Percentiles rank a stretch among this genome's conserved stretches.
phyloP scores from a whole-genome alignment of 2,888 invertebrate genomes.

The Lycocerus yunnanus region DNA sequence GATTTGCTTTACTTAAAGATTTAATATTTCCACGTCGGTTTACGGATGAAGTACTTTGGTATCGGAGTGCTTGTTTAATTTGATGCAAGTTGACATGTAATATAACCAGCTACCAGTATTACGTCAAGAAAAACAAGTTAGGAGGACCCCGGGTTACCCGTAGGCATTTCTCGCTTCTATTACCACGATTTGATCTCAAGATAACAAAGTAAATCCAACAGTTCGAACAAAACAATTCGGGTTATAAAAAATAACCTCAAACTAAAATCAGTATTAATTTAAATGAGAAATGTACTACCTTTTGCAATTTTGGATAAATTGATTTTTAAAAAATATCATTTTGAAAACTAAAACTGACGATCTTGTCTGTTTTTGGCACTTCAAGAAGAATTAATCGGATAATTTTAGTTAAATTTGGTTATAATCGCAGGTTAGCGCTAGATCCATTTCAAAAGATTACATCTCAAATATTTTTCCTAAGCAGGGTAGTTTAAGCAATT shows the following conservation, averaged over 20 bases:
- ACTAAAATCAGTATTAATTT: too few species aligned
- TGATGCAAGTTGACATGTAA: constrained; percentile 40
- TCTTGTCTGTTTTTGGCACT: too few species aligned
- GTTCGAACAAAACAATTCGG: not conserved
- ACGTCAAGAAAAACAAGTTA: constrained; percentile 36
- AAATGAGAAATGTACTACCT: too few species aligned
- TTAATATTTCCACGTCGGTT: constrained; percentile 23
- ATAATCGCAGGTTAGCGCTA: too few species aligned
- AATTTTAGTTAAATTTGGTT: too few species aligned
- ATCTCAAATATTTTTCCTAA: too few species aligned
- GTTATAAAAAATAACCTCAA: not conserved
- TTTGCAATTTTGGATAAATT: too few species aligned
- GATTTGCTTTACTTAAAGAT: not conserved
- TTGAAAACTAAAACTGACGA: too few species aligned
- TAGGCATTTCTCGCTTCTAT: not conserved
- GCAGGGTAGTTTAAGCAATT: too few species aligned
- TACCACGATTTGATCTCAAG: constrained; percentile 8
- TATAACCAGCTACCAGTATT: constrained; percentile 43
- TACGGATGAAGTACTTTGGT: constrained; percentile 36
- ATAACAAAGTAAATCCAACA: not conserved
- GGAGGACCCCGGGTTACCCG: constrained; percentile 22
- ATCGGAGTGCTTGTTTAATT: constrained; percentile 32
- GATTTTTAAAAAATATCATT: too few species aligned
- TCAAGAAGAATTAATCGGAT: too few species aligned
- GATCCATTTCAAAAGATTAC: too few species aligned